phyloP scores from a whole-genome alignment of 1,140 invertebrate species.

The Orius laevigatus region DNA sequence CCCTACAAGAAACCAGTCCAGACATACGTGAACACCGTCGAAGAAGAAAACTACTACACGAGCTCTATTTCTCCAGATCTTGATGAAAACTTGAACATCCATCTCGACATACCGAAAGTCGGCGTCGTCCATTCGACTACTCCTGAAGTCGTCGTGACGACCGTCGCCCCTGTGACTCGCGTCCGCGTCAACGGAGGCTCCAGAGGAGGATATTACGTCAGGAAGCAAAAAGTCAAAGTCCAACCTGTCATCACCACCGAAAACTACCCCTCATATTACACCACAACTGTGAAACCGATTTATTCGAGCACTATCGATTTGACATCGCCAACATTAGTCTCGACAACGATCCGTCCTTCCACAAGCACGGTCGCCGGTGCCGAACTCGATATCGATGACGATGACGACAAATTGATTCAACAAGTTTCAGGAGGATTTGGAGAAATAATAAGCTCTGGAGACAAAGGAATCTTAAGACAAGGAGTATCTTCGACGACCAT shows the following conservation, averaged over 20 bases:
- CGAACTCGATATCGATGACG: slow-evolving; percentile 18
- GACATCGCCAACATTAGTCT: slow-evolving; percentile 15
- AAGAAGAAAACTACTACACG: slow-evolving; percentile 16
- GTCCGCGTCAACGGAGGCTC: slow-evolving; percentile 13
- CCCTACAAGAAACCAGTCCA: slow-evolving; percentile 11
- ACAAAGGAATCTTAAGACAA: slow-evolving; percentile 12
- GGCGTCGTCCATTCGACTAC: slow-evolving; percentile 10
- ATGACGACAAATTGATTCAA: slow-evolving; percentile 18
- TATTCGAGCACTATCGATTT: slow-evolving; percentile 15
- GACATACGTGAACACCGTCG: slow-evolving; percentile 13
- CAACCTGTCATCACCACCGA: slow-evolving; percentile 15
- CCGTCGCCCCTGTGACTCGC: slow-evolving; percentile 10
- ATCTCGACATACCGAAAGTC: slow-evolving; percentile 12
- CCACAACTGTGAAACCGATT: slow-evolving; percentile 10
- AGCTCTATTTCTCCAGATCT: slow-evolving; percentile 7
- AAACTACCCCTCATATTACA: slow-evolving; percentile 15
- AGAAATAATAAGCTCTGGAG: slow-evolving; percentile 16
- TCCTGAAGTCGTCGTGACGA: slow-evolving; percentile 10
- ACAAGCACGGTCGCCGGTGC: slow-evolving; percentile 6
- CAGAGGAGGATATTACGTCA: slow-evolving; percentile 15
- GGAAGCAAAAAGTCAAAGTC: slow-evolving; percentile 17
- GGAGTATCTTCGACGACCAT: slow-evolving; percentile 14
- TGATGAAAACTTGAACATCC: slow-evolving; percentile 11
- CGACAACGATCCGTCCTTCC: slow-evolving; percentile 13
- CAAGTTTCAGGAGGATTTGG: slow-evolving; percentile 21